Base-by-base conservation (phyloP, 1,140 invertebrate genomes). In the Penaeus vannamei region DNA sequence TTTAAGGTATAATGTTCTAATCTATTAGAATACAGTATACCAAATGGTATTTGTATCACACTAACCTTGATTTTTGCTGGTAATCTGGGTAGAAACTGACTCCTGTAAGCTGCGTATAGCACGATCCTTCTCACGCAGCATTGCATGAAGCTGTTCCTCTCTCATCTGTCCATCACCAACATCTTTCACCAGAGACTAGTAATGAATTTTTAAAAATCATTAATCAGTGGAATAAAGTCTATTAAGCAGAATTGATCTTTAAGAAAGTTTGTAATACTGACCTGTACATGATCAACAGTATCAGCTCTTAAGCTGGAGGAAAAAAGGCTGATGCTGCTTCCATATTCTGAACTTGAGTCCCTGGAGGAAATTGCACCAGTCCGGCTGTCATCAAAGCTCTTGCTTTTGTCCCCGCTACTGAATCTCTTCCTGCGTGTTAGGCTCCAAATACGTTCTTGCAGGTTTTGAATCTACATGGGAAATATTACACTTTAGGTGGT, bases 131-230 rank as follows among this genome's bases (percentile, higher is more conserved):
- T 87, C 85, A 0, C 60, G 76, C 7, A 87, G 60, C 19, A 87
- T 77, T 80, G 85, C 66, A 36, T 87, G 85, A 53, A 87, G 85
- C 10, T 81, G 85, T 46, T 87, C 76, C 60, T 87, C 85, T 81
- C 85, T 80, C 23, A 42, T 46, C n/a, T 64, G 60, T 32, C 85
- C 64, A 26, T 64, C 85, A 22, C 60, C 77, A 17, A 64, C 85
- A 42, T 61, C 72, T 26, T 77, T 80, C 17, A 36, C 60, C 26
- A 84, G n/a, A 22, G 32, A 64, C 62, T 84, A 53, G 0, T 82
- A 17, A 4, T 2, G 46, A 82, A 42, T 59, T 23, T 80, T 23
- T n/a, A 22, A 82, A 32, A 23, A 23, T 0, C 42, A 79, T 79
- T 36, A 79, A 29, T 22, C 22, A 79, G 29, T 22, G 20, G 29